Conservation (phyloP, 2,113 vertebrate species). For the Osmerus mordax region DNA sequence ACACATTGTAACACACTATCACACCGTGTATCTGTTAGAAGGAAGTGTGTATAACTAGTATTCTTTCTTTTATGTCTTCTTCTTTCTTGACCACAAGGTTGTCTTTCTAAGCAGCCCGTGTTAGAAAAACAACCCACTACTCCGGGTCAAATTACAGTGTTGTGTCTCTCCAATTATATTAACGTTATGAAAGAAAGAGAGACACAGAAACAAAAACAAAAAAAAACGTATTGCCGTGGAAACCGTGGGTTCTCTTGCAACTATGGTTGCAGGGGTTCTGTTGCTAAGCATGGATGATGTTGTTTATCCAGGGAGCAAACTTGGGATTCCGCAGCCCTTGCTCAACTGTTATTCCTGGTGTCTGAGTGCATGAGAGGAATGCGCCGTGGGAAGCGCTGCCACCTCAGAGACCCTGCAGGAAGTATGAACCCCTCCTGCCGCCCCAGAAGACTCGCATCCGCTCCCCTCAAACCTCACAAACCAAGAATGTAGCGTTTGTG, state of each 20-base stretch:
- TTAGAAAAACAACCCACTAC: no score
- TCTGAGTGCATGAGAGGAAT: conserved; percentile 52
- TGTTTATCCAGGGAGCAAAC: conserved; percentile 21
- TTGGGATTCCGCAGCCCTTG: conserved; percentile 35
- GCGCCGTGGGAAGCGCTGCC: conserved; percentile 62
- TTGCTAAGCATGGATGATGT: conserved; percentile 2
- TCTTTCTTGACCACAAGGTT: no score
- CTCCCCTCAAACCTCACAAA: conserved; percentile 49
- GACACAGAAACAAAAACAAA: no score
- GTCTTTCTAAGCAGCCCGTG: no score
- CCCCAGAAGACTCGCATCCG: conserved; percentile 55
- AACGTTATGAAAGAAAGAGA: no score
- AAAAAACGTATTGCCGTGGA: no score
- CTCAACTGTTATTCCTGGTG: conserved; percentile 52
- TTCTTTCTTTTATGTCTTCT: no score
- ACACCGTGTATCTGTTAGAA: no score
- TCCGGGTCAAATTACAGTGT: no score
- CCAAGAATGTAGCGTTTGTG: conserved; percentile 59
- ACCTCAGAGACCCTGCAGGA: conserved; percentile 68
- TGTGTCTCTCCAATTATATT: no score
- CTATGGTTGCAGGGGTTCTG: neutral
- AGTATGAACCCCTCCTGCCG: conserved; percentile 50
- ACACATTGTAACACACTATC: no score
- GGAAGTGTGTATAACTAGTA: no score
- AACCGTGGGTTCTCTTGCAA: neutral